phyloP scores from a whole-genome alignment of 2,113 vertebrate genomes.

The Thunnus maccoyii region DNA sequence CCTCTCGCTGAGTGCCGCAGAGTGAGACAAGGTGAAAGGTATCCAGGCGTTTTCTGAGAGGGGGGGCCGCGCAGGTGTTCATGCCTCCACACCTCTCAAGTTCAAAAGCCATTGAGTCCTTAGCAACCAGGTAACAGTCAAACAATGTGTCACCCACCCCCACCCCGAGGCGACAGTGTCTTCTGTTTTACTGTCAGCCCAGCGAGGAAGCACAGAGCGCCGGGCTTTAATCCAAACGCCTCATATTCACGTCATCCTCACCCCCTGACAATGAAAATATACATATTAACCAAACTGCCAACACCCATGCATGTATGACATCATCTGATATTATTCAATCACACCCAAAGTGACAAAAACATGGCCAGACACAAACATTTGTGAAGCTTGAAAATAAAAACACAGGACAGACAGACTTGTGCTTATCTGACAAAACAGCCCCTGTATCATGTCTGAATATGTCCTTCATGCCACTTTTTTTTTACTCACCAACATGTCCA shows the following conservation, averaged over 20 bases:
- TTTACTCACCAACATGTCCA: constrained; percentile 40
- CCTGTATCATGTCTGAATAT: constrained; percentile 58
- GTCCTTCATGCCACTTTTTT: not conserved
- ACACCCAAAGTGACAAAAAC: constrained; percentile 40
- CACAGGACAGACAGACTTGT: constrained; percentile 24
- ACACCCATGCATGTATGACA: constrained; percentile 24
- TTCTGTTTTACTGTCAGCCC: constrained; percentile 58
- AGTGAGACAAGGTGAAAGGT: constrained; percentile 83
- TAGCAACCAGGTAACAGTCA: constrained; percentile 78
- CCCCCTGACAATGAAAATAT: constrained; percentile 60
- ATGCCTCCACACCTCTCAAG: constrained; percentile 84
- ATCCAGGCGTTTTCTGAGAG: constrained; percentile 65
- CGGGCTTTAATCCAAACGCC: constrained; percentile 16
- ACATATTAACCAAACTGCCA: constrained; percentile 37
- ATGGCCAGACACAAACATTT: constrained; percentile 50
- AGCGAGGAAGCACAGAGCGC: not conserved
- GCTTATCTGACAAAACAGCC: constrained; percentile 65
- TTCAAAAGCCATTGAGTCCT: constrained; percentile 84
- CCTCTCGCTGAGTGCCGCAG: constrained; percentile 75
- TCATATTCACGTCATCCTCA: constrained; percentile 35
- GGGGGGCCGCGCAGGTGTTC: constrained; percentile 83
- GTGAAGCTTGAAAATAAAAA: constrained; percentile 54
- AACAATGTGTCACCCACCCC: constrained; percentile 75
- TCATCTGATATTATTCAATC: constrained; percentile 47
- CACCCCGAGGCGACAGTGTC: constrained; percentile 61